phyloP scores from a whole-genome alignment of 2,888 invertebrate genomes.

The Carcina quercana region DNA sequence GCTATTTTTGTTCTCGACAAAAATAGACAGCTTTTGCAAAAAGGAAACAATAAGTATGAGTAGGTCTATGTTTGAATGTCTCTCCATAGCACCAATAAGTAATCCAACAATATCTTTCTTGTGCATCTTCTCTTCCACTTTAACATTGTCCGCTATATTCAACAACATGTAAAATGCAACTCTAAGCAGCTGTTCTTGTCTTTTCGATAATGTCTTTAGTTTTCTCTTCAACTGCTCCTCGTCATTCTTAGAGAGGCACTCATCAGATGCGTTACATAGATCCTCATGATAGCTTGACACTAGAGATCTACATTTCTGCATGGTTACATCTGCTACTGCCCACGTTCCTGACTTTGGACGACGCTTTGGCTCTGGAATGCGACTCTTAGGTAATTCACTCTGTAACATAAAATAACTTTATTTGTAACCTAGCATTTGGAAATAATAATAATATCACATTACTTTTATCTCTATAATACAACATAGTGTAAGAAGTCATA shows the following conservation, averaged over 20 bases:
- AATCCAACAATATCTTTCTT: conserved; percentile 93
- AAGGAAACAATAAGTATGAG: conserved; percentile 94
- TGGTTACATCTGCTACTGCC: conserved; percentile 69
- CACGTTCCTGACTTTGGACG: conserved; percentile 86
- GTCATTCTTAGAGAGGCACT: conserved; percentile 73
- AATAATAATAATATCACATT: too few species aligned
- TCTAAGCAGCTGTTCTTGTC: conserved; percentile 93
- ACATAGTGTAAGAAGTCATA: too few species aligned
- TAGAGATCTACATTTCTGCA: conserved; percentile 75
- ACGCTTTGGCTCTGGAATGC: conserved; percentile 82
- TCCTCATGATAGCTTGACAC: conserved; percentile 83
- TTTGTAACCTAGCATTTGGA: too few species aligned
- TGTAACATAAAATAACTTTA: conserved; percentile 29
- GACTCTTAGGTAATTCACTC: conserved; percentile 79
- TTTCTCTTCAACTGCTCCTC: conserved; percentile 86
- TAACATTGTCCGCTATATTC: conserved; percentile 96
- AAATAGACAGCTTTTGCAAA: conserved; percentile 95
- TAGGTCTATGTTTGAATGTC: conserved; percentile 89
- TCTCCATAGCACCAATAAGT: conserved; percentile 90
- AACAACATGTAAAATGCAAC: conserved; percentile 94
- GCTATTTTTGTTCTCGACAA: conserved; percentile 93
- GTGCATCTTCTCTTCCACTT: conserved; percentile 97
- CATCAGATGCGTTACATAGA: conserved; percentile 68
- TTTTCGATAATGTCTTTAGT: conserved; percentile 86
- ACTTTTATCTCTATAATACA: too few species aligned